Percentiles rank a stretch among this genome's conserved stretches.
phyloP scores from a whole-genome alignment of 2,888 invertebrate genomes.

The Lamellibrachia columna region DNA sequence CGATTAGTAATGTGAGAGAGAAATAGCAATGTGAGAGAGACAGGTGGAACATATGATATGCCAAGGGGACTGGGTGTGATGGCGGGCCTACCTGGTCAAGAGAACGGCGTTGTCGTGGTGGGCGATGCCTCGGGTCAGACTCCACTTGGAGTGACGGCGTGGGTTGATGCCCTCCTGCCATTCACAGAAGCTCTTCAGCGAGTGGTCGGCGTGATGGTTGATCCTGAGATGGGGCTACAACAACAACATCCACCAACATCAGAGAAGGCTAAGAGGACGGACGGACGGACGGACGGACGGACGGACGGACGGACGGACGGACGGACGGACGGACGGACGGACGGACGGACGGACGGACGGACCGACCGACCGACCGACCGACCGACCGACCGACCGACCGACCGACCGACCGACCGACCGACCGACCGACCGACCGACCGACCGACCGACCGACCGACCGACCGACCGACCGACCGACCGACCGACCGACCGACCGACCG shows the following conservation, averaged over 20 bases:
- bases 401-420: neutral
- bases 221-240: constrained; percentile 53
- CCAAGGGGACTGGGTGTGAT: neutral
- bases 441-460: neutral
- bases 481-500: neutral
- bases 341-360: neutral
- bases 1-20: neutral
- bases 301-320: neutral
- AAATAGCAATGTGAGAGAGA: too few relatives aligned
- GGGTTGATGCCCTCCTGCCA: constrained; percentile 61
- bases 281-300: too few relatives aligned
- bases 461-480: neutral
- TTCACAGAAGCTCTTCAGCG: constrained; percentile 63
- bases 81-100: constrained; percentile 55
- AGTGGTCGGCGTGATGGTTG: constrained; percentile 61
- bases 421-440: neutral
- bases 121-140: constrained; percentile 38
- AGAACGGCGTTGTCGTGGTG: constrained; percentile 64
- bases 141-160: constrained; percentile 34
- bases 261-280: neutral
- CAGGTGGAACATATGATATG: neutral
- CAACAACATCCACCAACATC: neutral
- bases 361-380: too few relatives aligned
- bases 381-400: too few relatives aligned
- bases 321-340: neutral